Evolutionary conservation across 2,888 invertebrate genomes (phyloP), one percentile per base, ranked within the genome.

Genomic region (Volucella bombylans): DNA sequence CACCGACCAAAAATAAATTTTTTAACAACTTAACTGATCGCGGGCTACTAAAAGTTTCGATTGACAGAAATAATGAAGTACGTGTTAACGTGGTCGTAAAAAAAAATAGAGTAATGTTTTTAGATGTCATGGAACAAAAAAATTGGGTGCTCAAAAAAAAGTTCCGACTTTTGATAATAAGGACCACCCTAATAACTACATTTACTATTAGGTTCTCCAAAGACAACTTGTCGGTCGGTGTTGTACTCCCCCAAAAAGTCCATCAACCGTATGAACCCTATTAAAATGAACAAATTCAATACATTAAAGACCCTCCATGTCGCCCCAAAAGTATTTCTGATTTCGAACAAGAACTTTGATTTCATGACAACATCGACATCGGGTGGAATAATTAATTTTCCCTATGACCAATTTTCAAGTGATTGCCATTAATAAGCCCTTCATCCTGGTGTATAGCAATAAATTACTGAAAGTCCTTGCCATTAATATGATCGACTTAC

Each of bases 321-420:
- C 61, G 38, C 23, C n/a, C n/a, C 38, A 47, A 52, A 8, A 8
- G 23, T 47, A 31, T 47, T 18, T 1, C 52, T 10, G 43, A 31
- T 31, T 72, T 62, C 14, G 14, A 18, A 14, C 11, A 31, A 52
- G 23, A 2, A 52, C 39, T 61, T 15, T 43, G 9, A n/a, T 31
- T 31, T 31, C 31, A 31, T 31, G 31, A 31, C 31, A 31, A 15
- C 10, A 31, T 49, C 52, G n/a, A 52, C 45, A 67, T 50, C 77
- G 54, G 23, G 45, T 62, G 68, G 47, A 77, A 69, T 77, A 77
- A 77, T 77, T 77, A 77, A 69, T 68, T 77, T 77, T 68, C 68
- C 68, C 49, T 55, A 14, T 45, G 41, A 77, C 52, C 77, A 54
- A 77, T 55, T 69, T 77, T 62, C 61, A 62, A 77, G 62, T 69